Evolutionary conservation across 2,113 vertebrate species (phyloP).

Genomic region (Ictalurus furcatus): DNA sequence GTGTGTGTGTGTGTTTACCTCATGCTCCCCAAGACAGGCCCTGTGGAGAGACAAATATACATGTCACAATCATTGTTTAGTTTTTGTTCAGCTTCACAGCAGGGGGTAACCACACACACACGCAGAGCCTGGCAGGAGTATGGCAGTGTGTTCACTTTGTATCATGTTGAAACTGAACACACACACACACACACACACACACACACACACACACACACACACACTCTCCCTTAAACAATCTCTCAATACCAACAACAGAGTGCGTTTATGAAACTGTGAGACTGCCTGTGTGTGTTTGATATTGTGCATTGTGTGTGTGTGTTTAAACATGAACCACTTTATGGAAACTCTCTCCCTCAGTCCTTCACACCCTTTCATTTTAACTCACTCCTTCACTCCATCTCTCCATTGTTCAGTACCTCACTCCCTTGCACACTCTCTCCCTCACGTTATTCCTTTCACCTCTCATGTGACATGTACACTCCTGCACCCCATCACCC

Average conservation of each 20-base stretch:
- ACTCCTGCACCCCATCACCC: not conserved
- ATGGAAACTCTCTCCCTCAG: not conserved
- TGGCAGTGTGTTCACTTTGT: not conserved
- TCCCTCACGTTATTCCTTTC: not conserved
- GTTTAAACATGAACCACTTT: not conserved
- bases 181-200: constrained; percentile 12
- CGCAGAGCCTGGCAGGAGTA: not conserved
- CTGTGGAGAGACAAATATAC: constrained; percentile 53
- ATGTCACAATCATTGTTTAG: constrained; percentile 11
- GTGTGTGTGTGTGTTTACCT: constrained; percentile 55
- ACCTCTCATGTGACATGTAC: not conserved
- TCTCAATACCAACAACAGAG: not conserved
- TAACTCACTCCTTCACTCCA: not conserved
- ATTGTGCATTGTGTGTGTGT: not conserved
- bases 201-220: not conserved
- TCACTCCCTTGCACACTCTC: not conserved
- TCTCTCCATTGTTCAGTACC: not conserved
- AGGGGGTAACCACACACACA: not conserved
- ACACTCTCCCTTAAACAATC: not conserved
- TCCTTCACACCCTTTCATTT: not conserved
- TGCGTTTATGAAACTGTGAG: no score
- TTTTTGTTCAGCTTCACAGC: constrained; percentile 2
- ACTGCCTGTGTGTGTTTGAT: not conserved
- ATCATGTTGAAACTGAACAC: not conserved
- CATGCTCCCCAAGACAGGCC: constrained; percentile 62